Conservation (phyloP, 1,140 invertebrate genomes). For the Fopius arisanus region DNA sequence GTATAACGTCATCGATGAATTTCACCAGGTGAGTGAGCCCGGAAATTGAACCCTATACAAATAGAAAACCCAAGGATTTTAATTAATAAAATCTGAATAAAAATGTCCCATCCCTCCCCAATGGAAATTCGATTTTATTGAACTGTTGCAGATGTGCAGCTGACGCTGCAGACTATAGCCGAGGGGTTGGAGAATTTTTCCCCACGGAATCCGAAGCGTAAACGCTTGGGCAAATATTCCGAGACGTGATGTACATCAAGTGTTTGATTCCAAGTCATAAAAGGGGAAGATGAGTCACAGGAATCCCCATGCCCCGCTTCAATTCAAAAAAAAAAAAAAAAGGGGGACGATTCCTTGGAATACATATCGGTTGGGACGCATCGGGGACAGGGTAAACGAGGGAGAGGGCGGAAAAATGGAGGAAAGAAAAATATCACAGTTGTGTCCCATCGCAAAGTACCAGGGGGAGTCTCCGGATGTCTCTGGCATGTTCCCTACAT, state of each 20-base stretch:
- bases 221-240: constrained; percentile 1
- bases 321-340: neutral
- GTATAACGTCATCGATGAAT: neutral
- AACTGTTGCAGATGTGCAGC: constrained; percentile 12
- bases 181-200: neutral
- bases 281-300: constrained; percentile 2
- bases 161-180: neutral
- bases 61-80: neutral
- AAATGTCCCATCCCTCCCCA: neutral
- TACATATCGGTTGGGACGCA: neutral
- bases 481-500: constrained; percentile 8
- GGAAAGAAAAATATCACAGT: constrained; percentile 8
- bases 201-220: neutral
- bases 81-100: constrained; percentile 9
- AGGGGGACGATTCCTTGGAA: neutral
- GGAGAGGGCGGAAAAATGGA: neutral
- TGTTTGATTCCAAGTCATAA: neutral
- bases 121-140: neutral
- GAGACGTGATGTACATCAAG: neutral
- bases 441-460: constrained; percentile 1
- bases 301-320: neutral
- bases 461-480: neutral
- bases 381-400: neutral
- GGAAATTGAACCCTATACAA: neutral
- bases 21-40: neutral